Base-by-base conservation (phyloP, 2,797 vertebrate species). In the Saxicola maurus region DNA sequence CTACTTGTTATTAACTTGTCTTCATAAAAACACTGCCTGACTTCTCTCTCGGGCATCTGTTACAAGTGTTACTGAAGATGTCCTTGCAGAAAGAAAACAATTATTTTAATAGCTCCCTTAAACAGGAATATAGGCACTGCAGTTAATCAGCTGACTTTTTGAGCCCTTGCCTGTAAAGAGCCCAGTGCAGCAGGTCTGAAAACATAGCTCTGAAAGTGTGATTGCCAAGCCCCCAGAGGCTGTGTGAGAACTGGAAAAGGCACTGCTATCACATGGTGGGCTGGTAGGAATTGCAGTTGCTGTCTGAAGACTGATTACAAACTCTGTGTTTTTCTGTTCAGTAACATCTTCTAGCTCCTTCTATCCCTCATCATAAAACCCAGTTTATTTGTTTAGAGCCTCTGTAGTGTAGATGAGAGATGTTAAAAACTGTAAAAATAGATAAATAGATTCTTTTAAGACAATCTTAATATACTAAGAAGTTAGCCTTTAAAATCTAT, bases 1-100 rank as follows among this genome's bases (percentile, higher is more conserved):
- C 62, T 91, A 65, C 89, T 85, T 94, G 89, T 89, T 93, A 75
- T 57, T 80, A 43, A 87, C 87, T 82, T 59, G 85, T 75, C 89
- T 86, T 75, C 28, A 21, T 52, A 59, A 93, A 75, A 86, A 69
- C 82, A 71, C 43, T 62, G 52, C 10, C 65, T 92, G 65, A 75
- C 62, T 91, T 85, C 66, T 89, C 87, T 73, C 89, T 89, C 5
- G 0, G 89, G 89, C 82, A 80, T 87, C 87, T 89, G 76, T 60
- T 92, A 37, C 46, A 74, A 87, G 69, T 68, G 62, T 81, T 91
- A 55, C 66, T 69, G 82, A 89, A 87, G 85, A 83, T 17, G 51
- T 83, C 79, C 55, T 87, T 84, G 87, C 42, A 61, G 75, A 89
- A 87, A 57, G 71, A 85, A 93, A 94, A 80, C 66, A 87, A 86